Evolutionary conservation across 2,888 invertebrate genomes (phyloP), one percentile per base, ranked within the genome.

Genomic region (Idaea aversata): DNA sequence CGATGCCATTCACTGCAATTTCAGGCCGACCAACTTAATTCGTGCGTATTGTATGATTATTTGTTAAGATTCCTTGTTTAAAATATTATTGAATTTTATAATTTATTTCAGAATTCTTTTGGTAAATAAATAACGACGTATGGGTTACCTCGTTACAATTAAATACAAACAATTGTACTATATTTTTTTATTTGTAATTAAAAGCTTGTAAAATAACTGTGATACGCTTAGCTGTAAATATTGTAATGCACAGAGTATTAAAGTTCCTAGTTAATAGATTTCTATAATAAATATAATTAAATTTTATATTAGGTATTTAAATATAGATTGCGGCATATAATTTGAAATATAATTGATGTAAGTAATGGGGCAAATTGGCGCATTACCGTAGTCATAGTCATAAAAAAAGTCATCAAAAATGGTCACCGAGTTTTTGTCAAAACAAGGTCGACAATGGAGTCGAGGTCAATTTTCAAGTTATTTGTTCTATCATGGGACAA

Each of bases 181-280:
- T 13, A 47, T 13, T 47, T 4, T 47, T 47, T 47, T 5, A 57
- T 68, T 62, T 34, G 57, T 66, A 15, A 65, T 34, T 66, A 34
- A 60, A 25, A 34, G 60, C 65, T 67, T 65, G 61, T 63, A 67
- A 61, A 60, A 67, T 25, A 34, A 70, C 73, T 74, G 73, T 74
- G 73, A 74, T 74, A 73, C 65, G 70, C 63, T 70, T 72, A 72
- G 64, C 63, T 72, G 70, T 72, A 74, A 64, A 74, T 72, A 13
- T 15, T 25, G 65, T 63, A 67, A 70, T 69, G 72, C 78, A 81
- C 80, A 77, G 78, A 82, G 78, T 80, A 82, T 78, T 73, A 69
- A 80, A 85, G 86, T 86, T 86, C 86, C 86, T 86, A 83, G 78
- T 72, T 70, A 72, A 73, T 34, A 62, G 15, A 57, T 57, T 16